A percentile compares a stretch with the other conserved stretches of the same genome.
Conservation (phyloP, 92 coral and sea anemone species). For the Anthopleura xanthogrammica region DNA sequence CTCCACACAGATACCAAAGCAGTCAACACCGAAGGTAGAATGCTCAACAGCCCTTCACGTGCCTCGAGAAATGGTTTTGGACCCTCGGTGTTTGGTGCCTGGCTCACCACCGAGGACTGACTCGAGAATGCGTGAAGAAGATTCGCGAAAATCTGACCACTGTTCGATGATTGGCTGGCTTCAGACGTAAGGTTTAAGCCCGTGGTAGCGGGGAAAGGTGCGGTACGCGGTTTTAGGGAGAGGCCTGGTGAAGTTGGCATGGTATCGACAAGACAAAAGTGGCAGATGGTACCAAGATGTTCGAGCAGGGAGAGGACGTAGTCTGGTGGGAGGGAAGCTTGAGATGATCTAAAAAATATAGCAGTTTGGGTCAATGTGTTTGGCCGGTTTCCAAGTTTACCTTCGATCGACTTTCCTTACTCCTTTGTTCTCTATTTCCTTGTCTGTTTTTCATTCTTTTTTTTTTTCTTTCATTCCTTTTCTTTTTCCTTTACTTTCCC, state of each 20-base stretch:
- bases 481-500: too few species aligned
- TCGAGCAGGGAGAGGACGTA: conserved; percentile 80
- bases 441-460: too few species aligned
- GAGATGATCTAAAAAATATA: conserved; percentile 23
- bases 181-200: conserved; percentile 31
- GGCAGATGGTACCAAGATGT: conserved; percentile 81
- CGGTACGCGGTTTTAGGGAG: conserved; percentile 84
- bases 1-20: conserved; percentile 87
- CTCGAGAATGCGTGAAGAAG: conserved; percentile 95
- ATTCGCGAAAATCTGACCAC: conserved; percentile 88
- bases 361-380: background rate
- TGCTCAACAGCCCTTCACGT: conserved; percentile 83
- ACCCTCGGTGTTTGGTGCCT: conserved; percentile 64
- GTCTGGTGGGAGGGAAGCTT: conserved; percentile 78
- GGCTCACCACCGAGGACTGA: conserved; percentile 70
- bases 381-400: too few species aligned
- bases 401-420: background rate
- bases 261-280: conserved; percentile 83
- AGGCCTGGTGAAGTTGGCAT: conserved; percentile 88
- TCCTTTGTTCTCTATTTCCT: background rate
- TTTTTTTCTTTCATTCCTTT: too few species aligned
- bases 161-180: conserved; percentile 51
- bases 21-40: conserved; percentile 77
- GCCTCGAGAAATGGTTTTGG: conserved; percentile 89
- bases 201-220: conserved; percentile 60